phyloP scores from a whole-genome alignment of 2,888 invertebrate genomes.

The Lithophane socia region DNA sequence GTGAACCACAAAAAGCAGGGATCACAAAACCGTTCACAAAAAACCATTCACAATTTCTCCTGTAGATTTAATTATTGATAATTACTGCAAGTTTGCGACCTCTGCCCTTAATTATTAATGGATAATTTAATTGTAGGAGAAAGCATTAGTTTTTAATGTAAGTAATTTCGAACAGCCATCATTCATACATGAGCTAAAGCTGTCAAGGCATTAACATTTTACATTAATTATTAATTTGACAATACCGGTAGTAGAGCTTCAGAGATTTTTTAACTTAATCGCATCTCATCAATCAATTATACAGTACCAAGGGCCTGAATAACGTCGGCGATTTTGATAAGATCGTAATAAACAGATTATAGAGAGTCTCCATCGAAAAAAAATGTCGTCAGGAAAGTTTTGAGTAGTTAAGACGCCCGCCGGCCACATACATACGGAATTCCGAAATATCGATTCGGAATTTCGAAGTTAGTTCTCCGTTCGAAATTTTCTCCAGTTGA shows the following conservation, averaged over 20 bases:
- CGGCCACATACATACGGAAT: no score
- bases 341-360: no score
- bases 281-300: no score
- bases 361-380: no score
- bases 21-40: neutral
- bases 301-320: no score
- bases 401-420: no score
- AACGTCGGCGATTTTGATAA: no score
- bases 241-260: neutral
- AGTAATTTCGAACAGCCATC: constrained; percentile 6
- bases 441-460: no score
- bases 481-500: no score
- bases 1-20: neutral
- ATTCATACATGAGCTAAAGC: neutral
- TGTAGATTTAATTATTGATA: constrained; percentile 29
- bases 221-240: neutral
- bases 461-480: no score
- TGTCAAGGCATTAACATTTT: constrained; percentile 6
- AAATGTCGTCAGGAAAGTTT: no score
- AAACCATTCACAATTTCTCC: neutral
- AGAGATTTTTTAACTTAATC: neutral
- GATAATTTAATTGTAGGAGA: constrained; percentile 31
- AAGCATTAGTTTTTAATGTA: constrained; percentile 27
- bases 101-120: constrained; percentile 17
- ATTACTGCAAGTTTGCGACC: constrained; percentile 24